These are phyloP conservation scores for Porites rus DNA, from an alignment of 92 coral and sea anemone species.

Conservation along the genomic window DNA sequence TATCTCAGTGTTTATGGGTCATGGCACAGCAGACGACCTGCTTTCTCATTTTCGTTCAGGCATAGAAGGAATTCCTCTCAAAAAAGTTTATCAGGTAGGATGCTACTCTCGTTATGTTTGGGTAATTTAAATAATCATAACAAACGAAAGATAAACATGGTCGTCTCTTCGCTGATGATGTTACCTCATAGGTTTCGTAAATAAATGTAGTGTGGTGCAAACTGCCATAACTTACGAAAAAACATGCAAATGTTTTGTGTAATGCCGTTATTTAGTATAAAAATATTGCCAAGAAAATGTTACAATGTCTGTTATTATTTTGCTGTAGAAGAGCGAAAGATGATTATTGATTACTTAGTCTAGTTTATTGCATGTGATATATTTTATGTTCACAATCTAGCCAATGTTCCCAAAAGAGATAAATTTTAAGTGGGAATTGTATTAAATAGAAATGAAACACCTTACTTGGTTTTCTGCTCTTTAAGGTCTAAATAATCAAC, in stretches of 20 bases:
- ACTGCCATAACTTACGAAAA: background rate
- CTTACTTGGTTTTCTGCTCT: conserved; percentile 34
- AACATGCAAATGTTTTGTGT: no score
- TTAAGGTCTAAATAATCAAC: conserved; percentile 24
- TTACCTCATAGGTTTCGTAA: conserved; percentile 20
- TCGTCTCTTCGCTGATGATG: conserved; percentile 29
- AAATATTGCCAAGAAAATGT: conserved; percentile 22
- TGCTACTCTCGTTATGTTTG: conserved; percentile 41
- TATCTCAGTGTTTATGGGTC: conserved; percentile 64
- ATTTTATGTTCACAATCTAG: conserved; percentile 33
- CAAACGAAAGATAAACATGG: conserved; percentile 39
- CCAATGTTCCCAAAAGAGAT: conserved; percentile 31
- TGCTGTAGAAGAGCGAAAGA: conserved; percentile 37
- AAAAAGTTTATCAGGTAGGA: conserved; percentile 44
- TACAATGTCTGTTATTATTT: conserved; percentile 39
- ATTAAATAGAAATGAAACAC: conserved; percentile 26
- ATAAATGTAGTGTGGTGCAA: conserved; percentile 4
- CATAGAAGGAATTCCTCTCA: conserved; percentile 54
- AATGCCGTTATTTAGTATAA: no score
- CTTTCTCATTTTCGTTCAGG: conserved; percentile 60
- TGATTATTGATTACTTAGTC: conserved; percentile 16
- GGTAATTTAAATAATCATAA: conserved; percentile 31
- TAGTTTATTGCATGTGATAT: conserved; percentile 26
- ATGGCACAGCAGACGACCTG: conserved; percentile 71
- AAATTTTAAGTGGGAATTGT: conserved; percentile 24